These are phyloP conservation scores for Climacteris rufus DNA, from an alignment of 2,113 vertebrate genomes.

Conservation along the genomic window DNA sequence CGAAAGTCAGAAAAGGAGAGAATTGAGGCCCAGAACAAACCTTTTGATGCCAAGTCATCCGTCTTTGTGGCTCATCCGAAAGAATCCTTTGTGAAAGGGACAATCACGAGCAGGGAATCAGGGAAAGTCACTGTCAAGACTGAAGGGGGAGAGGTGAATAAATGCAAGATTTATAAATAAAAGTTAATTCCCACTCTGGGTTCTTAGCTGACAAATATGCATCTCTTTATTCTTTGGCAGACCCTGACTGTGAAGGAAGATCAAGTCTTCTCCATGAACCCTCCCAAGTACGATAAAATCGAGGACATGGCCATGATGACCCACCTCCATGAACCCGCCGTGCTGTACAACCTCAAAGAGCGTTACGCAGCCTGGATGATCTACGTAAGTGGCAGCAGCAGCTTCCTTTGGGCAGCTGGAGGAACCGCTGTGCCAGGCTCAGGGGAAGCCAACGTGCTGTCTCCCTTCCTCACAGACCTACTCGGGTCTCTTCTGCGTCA, in stretches of 20 bases:
- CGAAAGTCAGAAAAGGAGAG: conserved; percentile 79
- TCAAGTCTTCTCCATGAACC: not conserved
- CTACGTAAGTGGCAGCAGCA: too few relatives aligned
- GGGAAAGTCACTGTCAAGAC: not conserved
- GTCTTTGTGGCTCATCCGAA: conserved; percentile 74
- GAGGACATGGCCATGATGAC: conserved; percentile 94
- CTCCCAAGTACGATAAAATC: conserved; percentile 73
- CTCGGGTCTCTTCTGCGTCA: not conserved
- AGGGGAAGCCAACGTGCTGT: too few relatives aligned
- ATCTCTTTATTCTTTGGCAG: not conserved
- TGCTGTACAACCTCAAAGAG: conserved; percentile 55
- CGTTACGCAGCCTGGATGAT: too few relatives aligned
- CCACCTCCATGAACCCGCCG: conserved; percentile 79
- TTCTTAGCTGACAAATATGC: not conserved
- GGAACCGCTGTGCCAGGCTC: too few relatives aligned
- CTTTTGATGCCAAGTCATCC: conserved; percentile 74
- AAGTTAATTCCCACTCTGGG: not conserved
- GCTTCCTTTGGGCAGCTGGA: too few relatives aligned
- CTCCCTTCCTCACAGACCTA: too few relatives aligned
- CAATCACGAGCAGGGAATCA: conserved; percentile 61
- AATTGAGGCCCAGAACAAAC: conserved; percentile 77
- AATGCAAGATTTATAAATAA: not conserved
- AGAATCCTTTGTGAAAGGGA: conserved; percentile 73
- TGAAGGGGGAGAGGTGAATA: conserved; percentile 67
- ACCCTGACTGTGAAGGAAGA: not conserved